Evolutionary conservation across 2,113 vertebrate genomes (phyloP), one percentile per base, ranked within the genome.

Genomic region (Pelusios castaneus): DNA sequence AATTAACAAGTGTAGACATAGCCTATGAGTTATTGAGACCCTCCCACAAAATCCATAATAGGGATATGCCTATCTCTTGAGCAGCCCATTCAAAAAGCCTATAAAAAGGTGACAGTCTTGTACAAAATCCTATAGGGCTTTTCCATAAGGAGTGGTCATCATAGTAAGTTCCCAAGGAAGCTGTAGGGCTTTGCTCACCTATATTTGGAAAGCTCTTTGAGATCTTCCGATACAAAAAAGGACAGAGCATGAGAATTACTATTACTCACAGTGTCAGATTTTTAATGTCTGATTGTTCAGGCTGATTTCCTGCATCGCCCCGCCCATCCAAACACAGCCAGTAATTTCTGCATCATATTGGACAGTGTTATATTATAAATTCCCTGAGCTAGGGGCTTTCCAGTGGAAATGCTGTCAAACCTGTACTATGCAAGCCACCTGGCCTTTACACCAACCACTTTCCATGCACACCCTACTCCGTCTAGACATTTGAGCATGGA

Each of bases 401-500:
- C 27, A 41, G 38, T 43, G 52, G 51, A 82, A 5, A 11, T 2
- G 2, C 14, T 76, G 45, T 14, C 0, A 0, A 7, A 13, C 58
- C 45, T 54, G 51, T 29, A 5, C 31, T 25, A 29, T 1, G 0
- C 58, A 38, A 11, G 21, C 45, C 3, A 24, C 10, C 5, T 0
- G 0, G 43, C 70, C 10, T 81, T 10, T 24, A 0, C 85, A 25
- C 83, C 75, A 43, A 60, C 83, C 34, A 27, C 82, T 80, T 60
- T 38, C 77, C 58, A 38, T 2, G 7, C 2, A 0, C 12, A 0
- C 16, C 4, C 41, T 0, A 0, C 27, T 84, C 49, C 0, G 4
- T 76, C 85, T 16, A 52, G 75, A 67, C 34, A 5, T 55, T 0
- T 0, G 73, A 9, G 43, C 2, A 13, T 6, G 34, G 76, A 31